Percentiles rank a stretch among this genome's conserved stretches.
Evolutionary conservation across 2,113 vertebrate genomes (phyloP).

Genomic region (Motacilla tschutschensis): DNA sequence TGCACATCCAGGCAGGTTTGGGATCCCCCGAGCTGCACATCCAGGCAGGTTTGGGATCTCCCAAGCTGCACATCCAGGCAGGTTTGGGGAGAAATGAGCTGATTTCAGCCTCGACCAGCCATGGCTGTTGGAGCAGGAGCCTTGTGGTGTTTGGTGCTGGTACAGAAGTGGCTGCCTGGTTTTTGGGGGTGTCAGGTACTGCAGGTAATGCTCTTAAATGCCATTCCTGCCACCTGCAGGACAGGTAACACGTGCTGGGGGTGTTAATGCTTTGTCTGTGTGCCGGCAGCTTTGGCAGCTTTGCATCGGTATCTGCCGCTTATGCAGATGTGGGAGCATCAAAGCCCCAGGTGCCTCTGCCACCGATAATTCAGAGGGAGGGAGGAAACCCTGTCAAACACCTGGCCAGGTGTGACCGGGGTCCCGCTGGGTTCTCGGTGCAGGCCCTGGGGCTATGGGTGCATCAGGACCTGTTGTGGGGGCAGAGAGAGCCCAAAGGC

Average conservation of each 20-base stretch:
- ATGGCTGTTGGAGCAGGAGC: accelerated
- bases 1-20: no score
- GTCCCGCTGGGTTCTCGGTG: neutral
- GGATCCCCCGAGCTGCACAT: no score
- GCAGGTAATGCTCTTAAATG: neutral
- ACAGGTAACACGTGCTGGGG: neutral
- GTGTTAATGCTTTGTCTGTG: neutral
- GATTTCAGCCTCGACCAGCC: neutral
- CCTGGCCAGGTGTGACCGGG: neutral
- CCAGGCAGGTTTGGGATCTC: neutral
- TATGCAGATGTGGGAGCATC: constrained; percentile 44
- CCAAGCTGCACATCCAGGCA: accelerated
- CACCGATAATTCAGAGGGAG: neutral
- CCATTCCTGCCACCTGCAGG: neutral
- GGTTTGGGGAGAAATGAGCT: accelerated
- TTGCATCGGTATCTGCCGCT: constrained; percentile 39
- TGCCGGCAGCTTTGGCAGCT: neutral
- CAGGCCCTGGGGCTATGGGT: neutral
- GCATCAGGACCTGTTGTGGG: neutral
- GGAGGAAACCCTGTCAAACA: neutral
- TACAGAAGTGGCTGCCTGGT: accelerated
- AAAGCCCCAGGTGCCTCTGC: neutral
- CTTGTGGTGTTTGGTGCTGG: accelerated
- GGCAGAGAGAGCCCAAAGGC: neutral
- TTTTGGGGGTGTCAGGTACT: neutral